Percentiles rank a stretch among this genome's conserved stretches.
Conservation (phyloP, 2,113 vertebrate species). For the Pandion haliaetus region DNA sequence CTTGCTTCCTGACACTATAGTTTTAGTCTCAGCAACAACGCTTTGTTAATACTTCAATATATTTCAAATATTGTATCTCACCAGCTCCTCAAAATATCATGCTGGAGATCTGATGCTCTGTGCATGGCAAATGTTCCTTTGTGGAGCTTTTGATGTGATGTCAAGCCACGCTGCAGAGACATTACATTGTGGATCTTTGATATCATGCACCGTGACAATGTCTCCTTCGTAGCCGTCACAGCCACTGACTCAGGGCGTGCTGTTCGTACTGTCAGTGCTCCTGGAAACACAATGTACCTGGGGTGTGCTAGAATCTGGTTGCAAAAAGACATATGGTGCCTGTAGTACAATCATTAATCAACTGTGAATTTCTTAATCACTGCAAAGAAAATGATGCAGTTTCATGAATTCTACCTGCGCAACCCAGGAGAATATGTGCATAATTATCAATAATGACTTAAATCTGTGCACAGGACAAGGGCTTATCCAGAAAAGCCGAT, state of each 20-base stretch:
- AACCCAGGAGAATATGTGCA: not conserved
- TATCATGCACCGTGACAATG: not conserved
- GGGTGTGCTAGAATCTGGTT: constrained; percentile 26
- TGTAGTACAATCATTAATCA: constrained; percentile 55
- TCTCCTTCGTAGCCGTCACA: constrained; percentile 44
- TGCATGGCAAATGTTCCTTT: not conserved
- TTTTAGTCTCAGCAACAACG: not conserved
- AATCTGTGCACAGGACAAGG: not conserved
- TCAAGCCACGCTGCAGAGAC: not conserved
- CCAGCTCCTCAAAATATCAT: not conserved
- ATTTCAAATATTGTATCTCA: not conserved
- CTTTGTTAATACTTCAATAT: not conserved
- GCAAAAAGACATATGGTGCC: constrained; percentile 40
- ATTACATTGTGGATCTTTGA: constrained; percentile 20
- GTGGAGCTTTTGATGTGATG: constrained; percentile 34
- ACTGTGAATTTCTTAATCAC: constrained; percentile 58
- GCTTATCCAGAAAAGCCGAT: not conserved
- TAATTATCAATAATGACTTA: constrained; percentile 20
- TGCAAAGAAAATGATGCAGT: constrained; percentile 56
- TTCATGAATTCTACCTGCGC: constrained; percentile 41
- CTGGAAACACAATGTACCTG: not conserved
- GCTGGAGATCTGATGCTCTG: not conserved
- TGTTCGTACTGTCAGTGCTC: not conserved
- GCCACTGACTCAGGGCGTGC: constrained; percentile 27
- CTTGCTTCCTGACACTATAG: not conserved